Evolutionary conservation across 2,113 vertebrate genomes (phyloP).

Genomic region (Oncorhynchus nerka): DNA sequence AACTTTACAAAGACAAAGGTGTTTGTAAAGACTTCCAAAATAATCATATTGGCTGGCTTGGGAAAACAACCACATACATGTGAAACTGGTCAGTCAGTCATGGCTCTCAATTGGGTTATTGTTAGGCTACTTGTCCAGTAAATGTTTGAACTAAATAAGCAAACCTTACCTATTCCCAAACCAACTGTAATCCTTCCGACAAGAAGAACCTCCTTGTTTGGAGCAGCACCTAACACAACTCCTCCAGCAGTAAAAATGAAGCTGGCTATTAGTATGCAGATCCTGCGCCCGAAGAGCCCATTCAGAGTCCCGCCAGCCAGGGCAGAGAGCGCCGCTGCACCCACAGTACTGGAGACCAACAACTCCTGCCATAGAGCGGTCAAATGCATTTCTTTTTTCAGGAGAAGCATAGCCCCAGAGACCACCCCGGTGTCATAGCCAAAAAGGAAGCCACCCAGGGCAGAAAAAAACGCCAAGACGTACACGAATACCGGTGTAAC

Average conservation of each 20-base stretch:
- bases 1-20: no score
- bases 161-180: constrained; percentile 88
- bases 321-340: constrained; percentile 86
- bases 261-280: constrained; percentile 88
- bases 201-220: constrained; percentile 82
- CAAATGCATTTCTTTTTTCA: constrained; percentile 88
- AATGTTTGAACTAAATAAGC: neutral
- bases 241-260: constrained; percentile 84
- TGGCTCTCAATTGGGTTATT: no score
- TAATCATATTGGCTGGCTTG: neutral
- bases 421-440: constrained; percentile 98
- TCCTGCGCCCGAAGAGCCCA: constrained; percentile 79
- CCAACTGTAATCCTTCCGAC: constrained; percentile 86
- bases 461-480: constrained; percentile 79
- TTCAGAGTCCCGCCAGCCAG: constrained; percentile 84
- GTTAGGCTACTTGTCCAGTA: no score
- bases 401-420: constrained; percentile 92
- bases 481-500: constrained; percentile 79
- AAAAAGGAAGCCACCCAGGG: constrained; percentile 93
- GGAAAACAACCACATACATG: neutral
- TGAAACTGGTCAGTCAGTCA: neutral
- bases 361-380: constrained; percentile 92
- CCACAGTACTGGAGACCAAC: constrained; percentile 90
- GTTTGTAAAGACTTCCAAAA: no score
- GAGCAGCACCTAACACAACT: constrained; percentile 75